phyloP scores from a whole-genome alignment of 2,888 invertebrate genomes.

The Pelosia muscerda region DNA sequence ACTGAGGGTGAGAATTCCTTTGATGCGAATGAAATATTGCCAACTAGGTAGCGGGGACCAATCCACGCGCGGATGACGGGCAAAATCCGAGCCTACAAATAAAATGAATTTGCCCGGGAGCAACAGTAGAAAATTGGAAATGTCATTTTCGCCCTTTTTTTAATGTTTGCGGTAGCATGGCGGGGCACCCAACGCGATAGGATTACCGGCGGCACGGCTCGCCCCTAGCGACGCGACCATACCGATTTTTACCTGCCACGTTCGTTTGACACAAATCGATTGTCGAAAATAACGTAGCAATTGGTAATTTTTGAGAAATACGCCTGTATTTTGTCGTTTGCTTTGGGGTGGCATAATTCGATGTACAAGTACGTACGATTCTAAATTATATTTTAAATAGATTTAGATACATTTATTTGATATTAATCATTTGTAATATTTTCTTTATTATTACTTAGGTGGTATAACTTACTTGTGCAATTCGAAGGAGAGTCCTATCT shows the following conservation, averaged over 20 bases:
- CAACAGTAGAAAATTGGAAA: slow-evolving; percentile 87
- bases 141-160: slow-evolving; percentile 87
- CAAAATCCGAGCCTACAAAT: slow-evolving; percentile 82
- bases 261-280: slow-evolving; percentile 72
- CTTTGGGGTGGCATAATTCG: slow-evolving; percentile 10
- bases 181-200: slow-evolving; percentile 68
- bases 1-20: slow-evolving; percentile 71
- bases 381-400: neutral
- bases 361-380: neutral
- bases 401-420: neutral
- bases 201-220: slow-evolving; percentile 69
- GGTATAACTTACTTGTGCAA: too few species aligned
- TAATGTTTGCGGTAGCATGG: slow-evolving; percentile 82
- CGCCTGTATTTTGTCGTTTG: slow-evolving; percentile 34
- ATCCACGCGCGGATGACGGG: slow-evolving; percentile 73
- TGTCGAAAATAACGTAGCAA: slow-evolving; percentile 69
- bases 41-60: slow-evolving; percentile 65
- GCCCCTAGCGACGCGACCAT: slow-evolving; percentile 65
- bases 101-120: slow-evolving; percentile 84
- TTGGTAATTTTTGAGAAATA: slow-evolving; percentile 70
- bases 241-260: slow-evolving; percentile 70
- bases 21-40: slow-evolving; percentile 83
- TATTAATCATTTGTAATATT: neutral
- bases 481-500: too few species aligned
- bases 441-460: too few species aligned